A percentile compares a stretch with the other conserved stretches of the same genome.
Conservation (phyloP, 2,113 vertebrate genomes). For the Dasypus novemcinctus region DNA sequence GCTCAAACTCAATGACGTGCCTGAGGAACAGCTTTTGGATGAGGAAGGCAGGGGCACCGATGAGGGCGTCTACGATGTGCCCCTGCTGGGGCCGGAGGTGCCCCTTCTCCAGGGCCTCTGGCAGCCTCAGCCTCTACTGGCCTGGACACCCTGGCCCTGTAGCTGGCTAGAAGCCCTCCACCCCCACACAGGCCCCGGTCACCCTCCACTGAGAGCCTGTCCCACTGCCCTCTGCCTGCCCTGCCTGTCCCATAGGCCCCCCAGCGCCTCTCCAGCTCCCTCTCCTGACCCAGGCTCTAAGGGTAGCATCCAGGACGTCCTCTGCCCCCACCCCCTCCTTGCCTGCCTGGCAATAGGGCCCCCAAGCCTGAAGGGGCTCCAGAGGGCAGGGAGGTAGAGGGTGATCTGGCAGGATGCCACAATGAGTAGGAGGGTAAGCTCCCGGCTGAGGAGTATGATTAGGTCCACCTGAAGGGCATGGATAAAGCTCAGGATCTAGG, state of each 20-base stretch:
- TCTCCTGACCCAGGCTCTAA: slow-evolving; percentile 87
- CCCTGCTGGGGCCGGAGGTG: slow-evolving; percentile 80
- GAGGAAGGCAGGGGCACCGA: slow-evolving; percentile 74
- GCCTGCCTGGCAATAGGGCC: slow-evolving; percentile 75
- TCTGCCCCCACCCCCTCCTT: slow-evolving; percentile 89
- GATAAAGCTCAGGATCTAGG: slow-evolving; percentile 59
- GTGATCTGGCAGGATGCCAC: slow-evolving; percentile 79
- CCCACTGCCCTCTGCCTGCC: slow-evolving; percentile 91
- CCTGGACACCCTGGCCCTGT: slow-evolving; percentile 68
- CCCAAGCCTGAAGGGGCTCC: slow-evolving; percentile 53
- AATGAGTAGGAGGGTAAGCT: slow-evolving; percentile 92
- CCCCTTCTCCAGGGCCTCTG: slow-evolving; percentile 59
- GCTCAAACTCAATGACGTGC: slow-evolving; percentile 78
- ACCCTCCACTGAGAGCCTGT: slow-evolving; percentile 91
- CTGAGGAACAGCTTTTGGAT: slow-evolving; percentile 74
- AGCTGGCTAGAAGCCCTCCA: slow-evolving; percentile 71
- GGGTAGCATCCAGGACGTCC: slow-evolving; percentile 93
- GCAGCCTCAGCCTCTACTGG: slow-evolving; percentile 51
- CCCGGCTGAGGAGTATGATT: slow-evolving; percentile 77
- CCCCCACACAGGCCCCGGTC: slow-evolving; percentile 86
- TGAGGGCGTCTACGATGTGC: slow-evolving; percentile 91
- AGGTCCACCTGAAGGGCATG: slow-evolving; percentile 81
- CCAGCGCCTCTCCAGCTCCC: slow-evolving; percentile 82
- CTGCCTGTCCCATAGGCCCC: slow-evolving; percentile 84
- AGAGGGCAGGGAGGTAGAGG: slow-evolving; percentile 50